Evolutionary conservation across 2,797 vertebrate species (phyloP).

Genomic region (Molossus molossus): DNA sequence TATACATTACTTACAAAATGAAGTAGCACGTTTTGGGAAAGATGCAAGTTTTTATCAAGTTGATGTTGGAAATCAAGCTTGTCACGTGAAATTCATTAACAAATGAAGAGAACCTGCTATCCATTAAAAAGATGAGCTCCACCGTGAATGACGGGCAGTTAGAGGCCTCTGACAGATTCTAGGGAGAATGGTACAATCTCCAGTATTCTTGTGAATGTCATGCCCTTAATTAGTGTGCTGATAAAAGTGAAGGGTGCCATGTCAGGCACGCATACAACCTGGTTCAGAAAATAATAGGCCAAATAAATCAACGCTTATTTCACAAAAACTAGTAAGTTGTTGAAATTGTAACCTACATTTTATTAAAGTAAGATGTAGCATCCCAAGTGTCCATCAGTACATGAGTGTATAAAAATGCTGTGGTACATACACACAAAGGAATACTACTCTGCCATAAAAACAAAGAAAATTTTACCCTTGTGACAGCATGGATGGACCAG

Average conservation of each 20-base stretch:
- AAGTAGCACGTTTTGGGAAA: constrained; percentile 29
- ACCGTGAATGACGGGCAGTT: not conserved
- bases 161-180: not conserved
- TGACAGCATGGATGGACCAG: no score
- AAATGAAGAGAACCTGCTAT: constrained; percentile 41
- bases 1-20: not conserved
- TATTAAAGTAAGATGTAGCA: constrained; percentile 27
- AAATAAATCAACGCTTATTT: constrained; percentile 23
- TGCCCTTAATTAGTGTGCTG: not conserved
- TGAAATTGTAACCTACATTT: constrained; percentile 8
- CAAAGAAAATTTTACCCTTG: no score
- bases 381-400: no score
- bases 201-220: not conserved
- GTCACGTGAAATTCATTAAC: constrained; percentile 39
- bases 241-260: not conserved
- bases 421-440: no score
- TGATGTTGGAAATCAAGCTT: constrained; percentile 3
- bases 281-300: not conserved
- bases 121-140: constrained; percentile 46
- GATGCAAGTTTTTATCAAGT: not conserved
- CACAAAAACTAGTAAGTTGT: not conserved
- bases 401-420: no score
- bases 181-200: not conserved
- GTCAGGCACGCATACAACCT: not conserved
- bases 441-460: no score